Evolutionary conservation across 2,797 vertebrate species (phyloP).

Genomic region (Helicolenus hilgendorfi): DNA sequence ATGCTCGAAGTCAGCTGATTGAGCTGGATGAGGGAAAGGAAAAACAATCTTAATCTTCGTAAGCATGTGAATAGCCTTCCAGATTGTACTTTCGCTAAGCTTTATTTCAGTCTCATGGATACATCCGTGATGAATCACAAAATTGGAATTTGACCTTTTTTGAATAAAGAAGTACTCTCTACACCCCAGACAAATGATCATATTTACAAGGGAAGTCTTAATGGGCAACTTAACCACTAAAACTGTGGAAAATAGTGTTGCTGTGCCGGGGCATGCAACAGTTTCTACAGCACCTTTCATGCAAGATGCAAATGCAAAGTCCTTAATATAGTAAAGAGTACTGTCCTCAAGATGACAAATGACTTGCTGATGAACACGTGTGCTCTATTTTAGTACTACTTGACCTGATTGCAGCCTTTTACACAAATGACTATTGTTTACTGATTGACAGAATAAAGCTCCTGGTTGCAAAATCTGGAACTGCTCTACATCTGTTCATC

Average conservation of each 20-base stretch:
- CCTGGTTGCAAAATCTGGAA: not conserved
- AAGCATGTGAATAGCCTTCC: not conserved
- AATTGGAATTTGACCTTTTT: not conserved
- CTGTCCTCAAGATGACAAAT: slow-evolving; percentile 32
- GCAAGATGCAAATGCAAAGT: slow-evolving; percentile 1
- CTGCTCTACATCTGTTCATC: not conserved
- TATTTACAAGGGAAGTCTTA: not conserved
- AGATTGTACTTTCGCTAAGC: not conserved
- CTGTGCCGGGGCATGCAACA: not conserved
- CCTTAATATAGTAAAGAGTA: not conserved
- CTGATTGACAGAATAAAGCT: slow-evolving; percentile 20
- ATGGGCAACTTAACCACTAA: not conserved
- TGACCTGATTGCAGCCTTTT: slow-evolving; percentile 58
- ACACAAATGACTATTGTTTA: slow-evolving; percentile 13
- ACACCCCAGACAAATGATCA: not conserved
- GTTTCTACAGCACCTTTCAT: not conserved
- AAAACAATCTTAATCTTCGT: not conserved
- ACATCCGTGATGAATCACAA: not conserved
- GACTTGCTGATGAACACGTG: slow-evolving; percentile 31
- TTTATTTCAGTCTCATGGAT: not conserved
- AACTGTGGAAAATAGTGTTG: not conserved
- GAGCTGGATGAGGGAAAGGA: not conserved
- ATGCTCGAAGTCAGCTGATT: not conserved
- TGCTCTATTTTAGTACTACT: slow-evolving; percentile 37
- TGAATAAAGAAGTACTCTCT: not conserved